A percentile compares a stretch with the other conserved stretches of the same genome.
Conservation (phyloP, 2,797 vertebrate genomes). For the Odontamblyopus lacepedii region DNA sequence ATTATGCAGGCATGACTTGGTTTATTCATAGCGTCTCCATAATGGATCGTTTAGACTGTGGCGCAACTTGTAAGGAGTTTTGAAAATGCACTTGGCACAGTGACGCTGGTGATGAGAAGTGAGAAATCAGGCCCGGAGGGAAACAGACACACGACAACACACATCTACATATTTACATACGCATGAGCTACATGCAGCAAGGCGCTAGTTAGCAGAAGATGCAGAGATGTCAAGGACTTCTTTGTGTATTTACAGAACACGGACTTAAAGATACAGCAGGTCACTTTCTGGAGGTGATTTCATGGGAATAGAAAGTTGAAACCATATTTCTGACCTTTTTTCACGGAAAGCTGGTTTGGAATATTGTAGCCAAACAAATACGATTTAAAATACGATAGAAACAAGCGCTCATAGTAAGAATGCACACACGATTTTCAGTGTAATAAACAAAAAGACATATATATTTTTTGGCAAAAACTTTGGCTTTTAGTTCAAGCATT, state of each 20-base stretch:
- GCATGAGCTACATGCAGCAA: slow-evolving; percentile 12
- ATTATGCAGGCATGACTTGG: slow-evolving; percentile 37
- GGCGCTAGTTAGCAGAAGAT: slow-evolving; percentile 16
- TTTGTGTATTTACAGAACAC: neutral
- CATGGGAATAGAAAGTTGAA: too few relatives aligned
- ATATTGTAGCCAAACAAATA: too few relatives aligned
- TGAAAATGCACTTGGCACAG: slow-evolving; percentile 18
- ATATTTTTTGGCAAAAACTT: too few relatives aligned
- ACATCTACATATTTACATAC: slow-evolving; percentile 27
- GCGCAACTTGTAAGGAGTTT: slow-evolving; percentile 17
- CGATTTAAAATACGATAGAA: too few relatives aligned
- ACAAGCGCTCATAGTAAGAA: too few relatives aligned
- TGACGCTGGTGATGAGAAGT: slow-evolving; percentile 7
- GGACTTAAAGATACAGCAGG: neutral
- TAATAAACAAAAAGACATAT: too few relatives aligned
- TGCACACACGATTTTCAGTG: too few relatives aligned
- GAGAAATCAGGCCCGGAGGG: slow-evolving; percentile 29
- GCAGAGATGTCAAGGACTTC: slow-evolving; percentile 7
- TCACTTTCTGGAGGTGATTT: too few relatives aligned
- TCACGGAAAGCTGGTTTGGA: too few relatives aligned
- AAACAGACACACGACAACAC: slow-evolving; percentile 26
- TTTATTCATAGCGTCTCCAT: slow-evolving; percentile 50
- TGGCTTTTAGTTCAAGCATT: too few relatives aligned
- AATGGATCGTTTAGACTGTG: slow-evolving; percentile 35
- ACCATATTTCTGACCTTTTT: too few relatives aligned